These are phyloP conservation scores for Eupithecia subumbrata DNA, from an alignment of 2,888 invertebrate species.

Conservation along the genomic window DNA sequence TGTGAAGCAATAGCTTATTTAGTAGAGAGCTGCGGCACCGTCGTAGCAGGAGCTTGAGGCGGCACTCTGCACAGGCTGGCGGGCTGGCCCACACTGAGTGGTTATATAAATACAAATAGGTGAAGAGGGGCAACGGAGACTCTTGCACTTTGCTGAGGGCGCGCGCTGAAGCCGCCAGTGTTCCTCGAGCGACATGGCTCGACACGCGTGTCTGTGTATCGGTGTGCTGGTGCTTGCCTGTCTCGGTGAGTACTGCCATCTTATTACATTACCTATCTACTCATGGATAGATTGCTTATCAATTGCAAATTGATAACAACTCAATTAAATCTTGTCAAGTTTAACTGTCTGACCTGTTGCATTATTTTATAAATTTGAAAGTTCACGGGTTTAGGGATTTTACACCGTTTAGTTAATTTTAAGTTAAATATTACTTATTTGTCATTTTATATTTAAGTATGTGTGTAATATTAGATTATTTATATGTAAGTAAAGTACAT, in stretches of 20 bases:
- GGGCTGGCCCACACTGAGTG: slow-evolving; percentile 64
- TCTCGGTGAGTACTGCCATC: slow-evolving; percentile 73
- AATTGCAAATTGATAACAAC: slow-evolving; percentile 16
- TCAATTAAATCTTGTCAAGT: not conserved
- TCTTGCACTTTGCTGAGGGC: slow-evolving; percentile 81
- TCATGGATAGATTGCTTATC: slow-evolving; percentile 1
- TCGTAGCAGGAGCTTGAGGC: slow-evolving; percentile 58
- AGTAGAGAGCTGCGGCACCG: not conserved
- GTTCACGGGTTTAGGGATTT: not conserved
- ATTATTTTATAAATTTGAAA: slow-evolving; percentile 4
- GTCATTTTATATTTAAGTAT: not conserved
- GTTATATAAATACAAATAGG: slow-evolving; percentile 84
- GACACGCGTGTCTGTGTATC: slow-evolving; percentile 80
- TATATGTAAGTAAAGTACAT: not conserved
- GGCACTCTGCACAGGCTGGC: slow-evolving; percentile 60
- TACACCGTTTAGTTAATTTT: not conserved
- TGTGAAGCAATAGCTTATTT: slow-evolving; percentile 43
- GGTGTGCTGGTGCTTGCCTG: slow-evolving; percentile 77
- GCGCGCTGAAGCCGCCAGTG: slow-evolving; percentile 75
- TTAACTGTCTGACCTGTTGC: not conserved
- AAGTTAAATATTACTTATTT: not conserved
- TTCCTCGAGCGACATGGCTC: slow-evolving; percentile 83
- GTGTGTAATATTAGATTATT: not conserved
- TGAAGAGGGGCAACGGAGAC: slow-evolving; percentile 81
- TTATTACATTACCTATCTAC: slow-evolving; percentile 13